Evolutionary conservation across 2,113 vertebrate species (phyloP).

Genomic region (Haemorhous mexicanus): DNA sequence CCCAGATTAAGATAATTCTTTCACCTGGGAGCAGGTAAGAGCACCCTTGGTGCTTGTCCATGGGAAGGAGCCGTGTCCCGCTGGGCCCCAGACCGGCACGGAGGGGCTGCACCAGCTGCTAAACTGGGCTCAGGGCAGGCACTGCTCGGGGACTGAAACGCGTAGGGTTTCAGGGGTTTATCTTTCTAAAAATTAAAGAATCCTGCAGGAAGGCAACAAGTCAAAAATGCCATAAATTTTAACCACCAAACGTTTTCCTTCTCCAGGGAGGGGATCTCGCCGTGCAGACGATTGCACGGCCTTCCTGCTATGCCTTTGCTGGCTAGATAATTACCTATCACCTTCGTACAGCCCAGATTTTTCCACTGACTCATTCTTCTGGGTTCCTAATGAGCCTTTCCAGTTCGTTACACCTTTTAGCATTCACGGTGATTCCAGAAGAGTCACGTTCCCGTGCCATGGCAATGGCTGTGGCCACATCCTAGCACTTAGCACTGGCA

Average conservation of each 20-base stretch:
- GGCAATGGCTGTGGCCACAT: background rate
- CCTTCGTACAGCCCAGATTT: background rate
- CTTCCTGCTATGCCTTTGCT: background rate
- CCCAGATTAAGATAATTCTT: background rate
- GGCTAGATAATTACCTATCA: background rate
- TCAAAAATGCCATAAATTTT: background rate
- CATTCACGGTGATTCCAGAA: background rate
- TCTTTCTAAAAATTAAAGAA: background rate
- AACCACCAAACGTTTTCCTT: background rate
- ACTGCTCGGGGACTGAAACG: background rate
- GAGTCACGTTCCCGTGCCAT: background rate
- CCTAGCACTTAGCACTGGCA: background rate
- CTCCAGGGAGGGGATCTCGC: background rate
- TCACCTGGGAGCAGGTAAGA: accelerated
- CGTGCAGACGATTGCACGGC: accelerated
- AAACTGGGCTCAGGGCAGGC: background rate
- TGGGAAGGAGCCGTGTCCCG: background rate
- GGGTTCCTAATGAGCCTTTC: background rate
- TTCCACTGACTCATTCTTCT: constrained; percentile 8
- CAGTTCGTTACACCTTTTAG: constrained; percentile 2
- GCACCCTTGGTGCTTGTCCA: accelerated
- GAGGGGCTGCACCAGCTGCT: background rate
- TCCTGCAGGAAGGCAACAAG: background rate
- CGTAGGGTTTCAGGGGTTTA: background rate
- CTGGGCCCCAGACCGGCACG: background rate